phyloP scores from a whole-genome alignment of 1,140 invertebrate genomes.

The Zaprionus africanus region DNA sequence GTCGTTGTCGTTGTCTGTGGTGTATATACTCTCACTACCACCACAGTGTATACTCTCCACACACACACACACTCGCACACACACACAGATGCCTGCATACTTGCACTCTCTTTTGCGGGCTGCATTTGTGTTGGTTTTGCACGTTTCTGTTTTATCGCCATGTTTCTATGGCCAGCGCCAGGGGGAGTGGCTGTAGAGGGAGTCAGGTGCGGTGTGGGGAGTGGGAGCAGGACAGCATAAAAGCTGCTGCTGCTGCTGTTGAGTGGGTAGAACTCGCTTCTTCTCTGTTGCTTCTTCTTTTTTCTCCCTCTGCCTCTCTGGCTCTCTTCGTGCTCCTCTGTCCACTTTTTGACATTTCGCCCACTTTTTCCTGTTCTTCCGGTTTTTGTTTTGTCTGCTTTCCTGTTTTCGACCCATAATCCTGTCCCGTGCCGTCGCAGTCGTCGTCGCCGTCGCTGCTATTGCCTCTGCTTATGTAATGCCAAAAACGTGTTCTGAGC shows the following conservation, averaged over 20 bases:
- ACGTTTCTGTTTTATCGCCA: conserved; percentile 51
- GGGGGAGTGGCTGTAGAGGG: background rate
- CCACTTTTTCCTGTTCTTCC: conserved; percentile 83
- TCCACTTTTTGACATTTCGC: conserved; percentile 80
- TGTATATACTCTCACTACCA: conserved; percentile 53
- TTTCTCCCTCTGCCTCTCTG: conserved; percentile 16
- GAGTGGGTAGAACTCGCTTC: conserved; percentile 60
- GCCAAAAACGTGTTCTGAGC: conserved; percentile 69
- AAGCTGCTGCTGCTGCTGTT: conserved; percentile 19
- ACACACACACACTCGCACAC: conserved; percentile 1
- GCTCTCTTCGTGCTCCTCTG: conserved; percentile 43
- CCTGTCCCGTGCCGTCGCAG: conserved; percentile 53
- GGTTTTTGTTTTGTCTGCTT: conserved; percentile 80
- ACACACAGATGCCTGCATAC: conserved; percentile 39
- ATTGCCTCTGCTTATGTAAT: conserved; percentile 68
- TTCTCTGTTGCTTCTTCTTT: conserved; percentile 16
- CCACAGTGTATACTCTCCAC: conserved; percentile 14
- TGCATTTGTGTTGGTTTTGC: conserved; percentile 50
- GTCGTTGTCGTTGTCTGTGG: conserved; percentile 13
- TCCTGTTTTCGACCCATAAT: conserved; percentile 80
- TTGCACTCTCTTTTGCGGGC: conserved; percentile 58
- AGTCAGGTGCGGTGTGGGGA: background rate
- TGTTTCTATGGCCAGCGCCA: conserved; percentile 28
- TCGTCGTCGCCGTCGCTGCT: conserved; percentile 4
- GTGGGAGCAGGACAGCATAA: conserved; percentile 15